A percentile compares a stretch with the other conserved stretches of the same genome.
Conservation (phyloP, 1,140 invertebrate genomes). For the Caenorhabditis latens region DNA sequence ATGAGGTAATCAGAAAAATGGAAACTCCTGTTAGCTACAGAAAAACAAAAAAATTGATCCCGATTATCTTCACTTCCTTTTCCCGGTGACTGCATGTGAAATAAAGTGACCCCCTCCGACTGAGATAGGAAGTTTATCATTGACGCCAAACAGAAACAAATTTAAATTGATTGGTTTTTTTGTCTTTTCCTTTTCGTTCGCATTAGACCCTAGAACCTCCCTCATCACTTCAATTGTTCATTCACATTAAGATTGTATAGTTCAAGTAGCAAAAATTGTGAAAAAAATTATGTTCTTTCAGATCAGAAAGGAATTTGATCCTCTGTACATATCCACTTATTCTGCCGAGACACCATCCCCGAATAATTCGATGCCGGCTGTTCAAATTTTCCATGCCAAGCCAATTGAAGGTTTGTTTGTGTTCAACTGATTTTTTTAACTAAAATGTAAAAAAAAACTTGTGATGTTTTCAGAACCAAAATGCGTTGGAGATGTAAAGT, state of each 20-base stretch:
- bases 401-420: neutral
- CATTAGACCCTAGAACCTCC: neutral
- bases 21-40: too few species aligned
- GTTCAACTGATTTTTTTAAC: neutral
- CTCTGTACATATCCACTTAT: constrained; percentile 42
- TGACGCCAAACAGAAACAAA: neutral
- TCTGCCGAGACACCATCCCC: constrained; percentile 1
- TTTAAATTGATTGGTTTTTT: constrained; percentile 53
- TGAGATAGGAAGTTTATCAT: constrained; percentile 45
- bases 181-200: neutral
- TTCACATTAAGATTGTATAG: constrained; percentile 16
- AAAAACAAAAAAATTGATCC: neutral
- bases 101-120: constrained; percentile 7
- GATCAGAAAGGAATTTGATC: constrained; percentile 58
- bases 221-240: neutral
- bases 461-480: neutral
- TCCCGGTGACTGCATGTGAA: neutral
- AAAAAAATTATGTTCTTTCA: constrained; percentile 9
- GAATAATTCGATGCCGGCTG: neutral
- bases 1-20: neutral
- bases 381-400: constrained; percentile 31
- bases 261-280: constrained; percentile 3
- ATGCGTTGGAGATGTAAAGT: neutral
- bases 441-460: neutral
- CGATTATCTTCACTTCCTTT: constrained; percentile 28